Evolutionary conservation across 2,797 vertebrate species (phyloP), one percentile per base, ranked within the genome.

Genomic region (Premnoplex brunnescens): DNA sequence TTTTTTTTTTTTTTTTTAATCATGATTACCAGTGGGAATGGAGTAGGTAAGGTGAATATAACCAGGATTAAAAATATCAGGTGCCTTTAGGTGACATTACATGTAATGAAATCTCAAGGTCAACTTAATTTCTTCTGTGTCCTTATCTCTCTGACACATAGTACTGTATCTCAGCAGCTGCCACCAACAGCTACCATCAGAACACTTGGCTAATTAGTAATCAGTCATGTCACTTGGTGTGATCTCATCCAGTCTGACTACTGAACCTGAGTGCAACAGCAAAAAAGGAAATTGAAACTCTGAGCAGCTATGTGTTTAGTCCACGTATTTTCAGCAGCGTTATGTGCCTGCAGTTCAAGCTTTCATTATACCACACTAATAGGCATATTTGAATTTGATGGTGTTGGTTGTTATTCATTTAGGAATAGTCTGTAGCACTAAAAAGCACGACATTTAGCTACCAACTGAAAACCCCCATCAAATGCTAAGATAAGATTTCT

Each of bases 41-140:
- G 59, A 85, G 85, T 74, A 87, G 64, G 56, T 85, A 92, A 81
- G 69, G 84, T 94, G 62, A 75, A 82, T 92, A 75, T 85, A 97
- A 97, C 77, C 74, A 89, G 88, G 68, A 97, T 97, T 97, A 94
- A 97, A 97, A 97, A 96, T 97, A 97, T 87, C 82, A 94, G 93
- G 63, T 95, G 72, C 48, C 94, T 93, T 87, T 95, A 97, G 62
- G 51, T 97, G 95, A 97, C 80, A 48, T 84, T 95, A 96, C 96
- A 89, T 96, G 52, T 95, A 97, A 97, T 97, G 92, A 96, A 97
- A 97, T 96, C 89, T 97, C 95, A 97, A 96, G 95, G 96, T 93
- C 96, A 93, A 44, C 88, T 97, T 97, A 96, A 98, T 98, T 97
- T 96, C 90, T 93, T 96, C 71, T 78, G 72, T 95, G 62, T 69